Evolutionary conservation across 2,113 vertebrate genomes (phyloP).

Genomic region (Neolamprologus longior): DNA sequence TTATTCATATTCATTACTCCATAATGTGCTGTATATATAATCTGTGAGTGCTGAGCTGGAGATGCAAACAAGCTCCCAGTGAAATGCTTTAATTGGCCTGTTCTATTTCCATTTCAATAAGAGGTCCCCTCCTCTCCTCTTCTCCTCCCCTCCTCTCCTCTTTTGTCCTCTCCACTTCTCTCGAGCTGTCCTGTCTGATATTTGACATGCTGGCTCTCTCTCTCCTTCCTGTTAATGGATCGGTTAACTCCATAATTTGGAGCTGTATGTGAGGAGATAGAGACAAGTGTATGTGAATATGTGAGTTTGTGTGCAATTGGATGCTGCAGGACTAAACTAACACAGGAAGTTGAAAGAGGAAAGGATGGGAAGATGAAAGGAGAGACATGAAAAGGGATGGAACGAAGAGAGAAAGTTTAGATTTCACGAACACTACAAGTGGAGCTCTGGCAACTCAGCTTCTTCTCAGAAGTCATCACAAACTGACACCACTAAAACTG

Average conservation of each 20-base stretch:
- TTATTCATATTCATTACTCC: constrained; percentile 65
- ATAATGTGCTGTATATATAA: constrained; percentile 71
- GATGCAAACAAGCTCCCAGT: constrained; percentile 67
- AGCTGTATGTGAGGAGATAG: neutral
- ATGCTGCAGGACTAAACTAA: constrained; percentile 41
- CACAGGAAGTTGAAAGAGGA: constrained; percentile 45
- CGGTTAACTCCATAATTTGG: constrained; percentile 41
- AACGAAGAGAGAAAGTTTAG: constrained; percentile 43
- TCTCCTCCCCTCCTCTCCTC: neutral
- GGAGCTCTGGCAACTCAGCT: constrained; percentile 30
- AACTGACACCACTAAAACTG: constrained; percentile 19
- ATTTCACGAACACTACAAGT: constrained; percentile 39
- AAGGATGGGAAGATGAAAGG: constrained; percentile 42
- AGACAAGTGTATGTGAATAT: neutral
- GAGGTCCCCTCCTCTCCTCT: constrained; percentile 42
- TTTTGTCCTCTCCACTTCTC: constrained; percentile 43
- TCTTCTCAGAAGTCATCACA: constrained; percentile 31
- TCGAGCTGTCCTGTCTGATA: constrained; percentile 53
- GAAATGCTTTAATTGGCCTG: constrained; percentile 70
- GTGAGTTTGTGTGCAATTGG: constrained; percentile 38
- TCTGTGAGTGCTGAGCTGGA: constrained; percentile 47
- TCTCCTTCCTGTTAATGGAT: constrained; percentile 47
- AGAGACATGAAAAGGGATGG: constrained; percentile 42
- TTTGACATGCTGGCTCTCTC: constrained; percentile 44
- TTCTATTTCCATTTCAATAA: constrained; percentile 73